Evolutionary conservation across 2,888 invertebrate species (phyloP).

Genomic region (Sinohyriopsis cumingii): DNA sequence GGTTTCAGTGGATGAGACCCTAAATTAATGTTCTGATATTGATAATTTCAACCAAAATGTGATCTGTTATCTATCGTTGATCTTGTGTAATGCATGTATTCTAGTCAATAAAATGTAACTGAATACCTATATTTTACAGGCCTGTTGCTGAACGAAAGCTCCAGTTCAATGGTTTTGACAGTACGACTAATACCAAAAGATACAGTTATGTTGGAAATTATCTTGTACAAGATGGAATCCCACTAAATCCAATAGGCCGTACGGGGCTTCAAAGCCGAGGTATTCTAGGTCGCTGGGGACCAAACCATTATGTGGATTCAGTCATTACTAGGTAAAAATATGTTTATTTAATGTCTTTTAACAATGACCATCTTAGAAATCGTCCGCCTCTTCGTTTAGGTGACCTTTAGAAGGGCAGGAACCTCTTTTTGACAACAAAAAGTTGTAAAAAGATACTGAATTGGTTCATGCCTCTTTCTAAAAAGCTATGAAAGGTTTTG

Average conservation of each 20-base stretch:
- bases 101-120: too few species aligned
- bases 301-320: conserved; percentile 55
- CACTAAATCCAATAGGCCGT: conserved; percentile 57
- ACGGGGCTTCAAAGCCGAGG: conserved; percentile 58
- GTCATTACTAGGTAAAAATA: conserved; percentile 49
- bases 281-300: conserved; percentile 58
- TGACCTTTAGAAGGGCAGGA: too few species aligned
- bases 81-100: too few species aligned
- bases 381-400: too few species aligned
- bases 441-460: too few species aligned
- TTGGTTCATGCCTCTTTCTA: too few species aligned
- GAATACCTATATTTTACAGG: conserved; percentile 6
- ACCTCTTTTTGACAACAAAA: too few species aligned
- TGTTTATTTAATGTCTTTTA: background rate
- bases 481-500: too few species aligned
- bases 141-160: conserved; percentile 14
- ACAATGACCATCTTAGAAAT: background rate
- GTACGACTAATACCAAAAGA: conserved; percentile 78
- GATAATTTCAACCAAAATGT: too few species aligned
- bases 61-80: too few species aligned
- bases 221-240: conserved; percentile 56
- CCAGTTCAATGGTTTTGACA: conserved; percentile 46
- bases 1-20: too few species aligned
- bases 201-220: conserved; percentile 82
- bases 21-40: too few species aligned